Percentiles rank a stretch among this genome's conserved stretches.
phyloP scores from a whole-genome alignment of 2,888 invertebrate genomes.

The Archips xylosteana region DNA sequence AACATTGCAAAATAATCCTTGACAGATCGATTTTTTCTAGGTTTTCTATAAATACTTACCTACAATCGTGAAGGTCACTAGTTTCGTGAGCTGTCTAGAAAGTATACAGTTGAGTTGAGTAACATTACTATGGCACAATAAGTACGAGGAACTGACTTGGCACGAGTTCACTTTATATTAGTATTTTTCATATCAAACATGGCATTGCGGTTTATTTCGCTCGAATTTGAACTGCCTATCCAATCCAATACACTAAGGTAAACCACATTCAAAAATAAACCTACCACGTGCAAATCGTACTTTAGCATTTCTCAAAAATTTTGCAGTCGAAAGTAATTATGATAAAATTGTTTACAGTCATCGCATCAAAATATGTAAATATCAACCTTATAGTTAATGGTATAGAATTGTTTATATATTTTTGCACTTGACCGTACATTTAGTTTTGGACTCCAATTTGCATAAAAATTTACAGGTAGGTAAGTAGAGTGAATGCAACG shows the following conservation, averaged over 20 bases:
- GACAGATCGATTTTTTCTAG: constrained; percentile 24
- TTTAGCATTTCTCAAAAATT: too few relatives aligned
- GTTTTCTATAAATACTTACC: constrained; percentile 28
- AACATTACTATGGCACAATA: constrained; percentile 49
- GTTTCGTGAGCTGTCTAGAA: constrained; percentile 65
- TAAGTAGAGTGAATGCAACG: too few relatives aligned
- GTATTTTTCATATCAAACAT: not conserved
- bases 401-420: too few relatives aligned
- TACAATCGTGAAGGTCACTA: constrained; percentile 51
- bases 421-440: too few relatives aligned
- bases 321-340: too few relatives aligned
- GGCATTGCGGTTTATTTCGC: not conserved
- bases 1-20: constrained; percentile 28
- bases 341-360: too few relatives aligned
- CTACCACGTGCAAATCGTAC: not conserved
- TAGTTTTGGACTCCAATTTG: too few relatives aligned
- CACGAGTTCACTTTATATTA: not conserved
- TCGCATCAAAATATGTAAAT: too few relatives aligned
- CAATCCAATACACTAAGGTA: not conserved
- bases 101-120: constrained; percentile 63
- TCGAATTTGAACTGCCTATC: not conserved
- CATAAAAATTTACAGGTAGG: too few relatives aligned
- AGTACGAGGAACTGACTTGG: constrained; percentile 38
- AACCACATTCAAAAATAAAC: not conserved
- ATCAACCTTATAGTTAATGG: too few relatives aligned